Base-by-base conservation (phyloP, 1,140 invertebrate species). In the Drosophila truncata region DNA sequence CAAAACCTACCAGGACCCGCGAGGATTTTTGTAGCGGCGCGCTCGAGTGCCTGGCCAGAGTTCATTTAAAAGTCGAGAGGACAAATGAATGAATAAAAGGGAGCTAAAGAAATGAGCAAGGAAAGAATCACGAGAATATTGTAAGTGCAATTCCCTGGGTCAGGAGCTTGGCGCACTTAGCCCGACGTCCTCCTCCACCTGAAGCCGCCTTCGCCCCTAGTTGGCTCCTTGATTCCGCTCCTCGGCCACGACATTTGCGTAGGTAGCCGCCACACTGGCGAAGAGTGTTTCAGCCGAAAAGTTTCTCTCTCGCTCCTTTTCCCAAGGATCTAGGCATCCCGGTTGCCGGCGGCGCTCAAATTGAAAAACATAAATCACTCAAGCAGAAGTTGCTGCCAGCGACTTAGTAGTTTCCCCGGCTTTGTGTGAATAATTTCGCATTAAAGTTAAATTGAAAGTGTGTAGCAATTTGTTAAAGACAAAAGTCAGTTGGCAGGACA, bases 331-430 rank as follows among this genome's bases (percentile, higher is more conserved):
- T 31, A 41, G 23, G 44, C 44, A 46, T 16, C 44, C 44, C 23
- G 14, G 57, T 27, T 41, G 61, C 66, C 64, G 63, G 54, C 60
- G 59, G 44, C 52, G 66, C 78, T 76, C 66, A 85, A 88, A 90
- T 85, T 88, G 85, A 79, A 90, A 90, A 90, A 71, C 85, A 90
- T 90, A 90, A 90, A 90, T 90, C 85, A 90, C 81, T 90, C 85
- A 90, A 77, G 85, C 82, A 76, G 78, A 90, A 90, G 85, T 85
- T 78, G 78, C 71, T 78, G 76, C 77, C 58, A 60, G 47, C 71
- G 42, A 50, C 58, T 18, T 39, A 47, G 29, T 31, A 59, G 44
- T 46, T 60, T 52, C n/a, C 27, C 20, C 33, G 46, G 47, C 64
- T 73, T 63, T 64, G 62, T 80, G 78, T 62, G 78, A 90, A 91